These are phyloP conservation scores for Uloborus plumipes DNA, from an alignment of 2,888 invertebrate genomes.

Conservation along the genomic window DNA sequence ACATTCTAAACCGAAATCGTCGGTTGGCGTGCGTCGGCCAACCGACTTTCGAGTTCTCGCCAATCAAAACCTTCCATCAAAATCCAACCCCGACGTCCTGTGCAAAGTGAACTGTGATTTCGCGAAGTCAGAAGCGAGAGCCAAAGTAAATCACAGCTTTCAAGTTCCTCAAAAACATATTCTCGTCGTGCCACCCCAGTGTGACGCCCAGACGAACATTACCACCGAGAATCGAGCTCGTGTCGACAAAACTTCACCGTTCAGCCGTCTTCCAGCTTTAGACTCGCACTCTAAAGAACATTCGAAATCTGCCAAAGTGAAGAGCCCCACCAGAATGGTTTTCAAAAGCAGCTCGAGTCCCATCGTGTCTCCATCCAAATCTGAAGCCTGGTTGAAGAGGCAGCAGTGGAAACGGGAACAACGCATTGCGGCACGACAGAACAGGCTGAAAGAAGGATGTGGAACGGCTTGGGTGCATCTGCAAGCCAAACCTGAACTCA, in stretches of 20 bases:
- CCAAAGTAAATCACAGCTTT: constrained; percentile 30
- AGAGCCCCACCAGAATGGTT: constrained; percentile 28
- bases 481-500: constrained; percentile 82
- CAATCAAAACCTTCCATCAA: not conserved
- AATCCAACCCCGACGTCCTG: not conserved
- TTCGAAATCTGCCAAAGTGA: constrained; percentile 11
- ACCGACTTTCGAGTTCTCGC: not conserved
- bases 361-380: constrained; percentile 1
- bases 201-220: not conserved
- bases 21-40: not conserved
- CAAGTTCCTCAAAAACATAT: constrained; percentile 39
- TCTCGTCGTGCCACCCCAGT: not conserved
- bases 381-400: constrained; percentile 13
- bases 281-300: not conserved
- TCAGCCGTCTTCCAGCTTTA: constrained; percentile 26
- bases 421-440: constrained; percentile 10
- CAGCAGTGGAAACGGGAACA: constrained; percentile 32
- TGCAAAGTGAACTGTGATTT: constrained; percentile 1
- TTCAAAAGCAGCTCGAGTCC: constrained; percentile 13
- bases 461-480: constrained; percentile 86
- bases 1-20: not conserved
- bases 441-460: constrained; percentile 71
- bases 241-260: not conserved
- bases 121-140: not conserved
- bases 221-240: not conserved